Evolutionary conservation across 1,140 invertebrate species (phyloP), one percentile per base, ranked within the genome.

Genomic region (Lordiphosa collinella): DNA sequence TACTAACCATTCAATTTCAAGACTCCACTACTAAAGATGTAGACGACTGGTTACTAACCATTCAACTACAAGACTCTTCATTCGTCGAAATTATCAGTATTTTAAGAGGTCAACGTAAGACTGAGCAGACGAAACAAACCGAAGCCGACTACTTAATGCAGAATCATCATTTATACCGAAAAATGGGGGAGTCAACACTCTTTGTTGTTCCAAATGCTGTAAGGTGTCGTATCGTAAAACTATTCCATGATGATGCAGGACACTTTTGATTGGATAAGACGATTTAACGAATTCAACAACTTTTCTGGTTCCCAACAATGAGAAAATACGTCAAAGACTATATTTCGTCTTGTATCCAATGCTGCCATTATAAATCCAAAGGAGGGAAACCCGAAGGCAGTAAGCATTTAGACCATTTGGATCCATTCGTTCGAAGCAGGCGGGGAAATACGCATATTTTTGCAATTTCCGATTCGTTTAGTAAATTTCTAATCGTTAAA

Each of bases 281-380:
- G n/a, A n/a, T n/a, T n/a, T 4, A 35, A 35, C 6, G 11, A 16
- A n/a, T n/a, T n/a, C n/a, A n/a, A n/a, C n/a, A n/a, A n/a, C n/a
- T n/a, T n/a, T n/a, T n/a, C n/a, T n/a, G 40, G 25, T 43, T 11
- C 22, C 40, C 25, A 43, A 43, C n/a, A 12, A 46, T 46, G 43
- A 6, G 43, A 29, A 46, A 44, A 44, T 44, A 44, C 12, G 41
- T 44, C 7, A 31, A 44, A 11, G 25, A 31, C 7, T 44, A 44
- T 9, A 44, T 13, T 12, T 44, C 11, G 8, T 12, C 22, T 8
- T 31, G 43, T 32, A 13, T 31, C 10, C 18, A 44, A 29, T 31
- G 13, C 29, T 34, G 29, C 29, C 32, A 16, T 10, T 13, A 29
- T 29, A 12, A 11, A 25, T 12, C n/a, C n/a, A 3, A 3, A 25